Evolutionary conservation across 2,113 vertebrate species (phyloP).

Genomic region (Mesoclemmys tuberculata): DNA sequence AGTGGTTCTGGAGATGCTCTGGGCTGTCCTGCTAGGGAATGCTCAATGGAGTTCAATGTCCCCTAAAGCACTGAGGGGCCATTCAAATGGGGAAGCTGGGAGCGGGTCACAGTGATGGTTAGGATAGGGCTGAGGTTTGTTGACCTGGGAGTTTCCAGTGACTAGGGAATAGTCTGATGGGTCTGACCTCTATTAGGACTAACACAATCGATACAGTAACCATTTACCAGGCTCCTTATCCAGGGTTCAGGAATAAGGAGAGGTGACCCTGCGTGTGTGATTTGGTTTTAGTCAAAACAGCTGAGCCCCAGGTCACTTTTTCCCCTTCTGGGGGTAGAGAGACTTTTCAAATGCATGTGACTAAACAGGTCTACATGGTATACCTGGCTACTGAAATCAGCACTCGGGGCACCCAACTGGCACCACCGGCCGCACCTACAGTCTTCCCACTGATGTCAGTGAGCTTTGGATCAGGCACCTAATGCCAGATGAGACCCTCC

Average conservation of each 20-base stretch:
- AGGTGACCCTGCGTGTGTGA: no score
- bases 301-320: neutral
- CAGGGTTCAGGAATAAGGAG: neutral
- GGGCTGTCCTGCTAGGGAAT: neutral
- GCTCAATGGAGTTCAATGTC: neutral
- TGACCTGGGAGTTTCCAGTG: neutral
- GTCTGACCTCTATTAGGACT: neutral
- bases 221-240: neutral
- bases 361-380: neutral
- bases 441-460: neutral
- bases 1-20: neutral
- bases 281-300: neutral
- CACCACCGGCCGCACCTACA: neutral
- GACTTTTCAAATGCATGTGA: neutral
- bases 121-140: neutral
- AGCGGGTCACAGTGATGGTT: neutral
- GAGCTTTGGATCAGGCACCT: neutral
- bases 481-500: neutral
- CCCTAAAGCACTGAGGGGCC: neutral
- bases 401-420: neutral
- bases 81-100: neutral
- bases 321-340: neutral
- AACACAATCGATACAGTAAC: neutral
- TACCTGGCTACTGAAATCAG: neutral
- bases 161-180: neutral